Evolutionary conservation across 2,113 vertebrate species (phyloP).

Genomic region (Cyphomyrus discorhynchus): DNA sequence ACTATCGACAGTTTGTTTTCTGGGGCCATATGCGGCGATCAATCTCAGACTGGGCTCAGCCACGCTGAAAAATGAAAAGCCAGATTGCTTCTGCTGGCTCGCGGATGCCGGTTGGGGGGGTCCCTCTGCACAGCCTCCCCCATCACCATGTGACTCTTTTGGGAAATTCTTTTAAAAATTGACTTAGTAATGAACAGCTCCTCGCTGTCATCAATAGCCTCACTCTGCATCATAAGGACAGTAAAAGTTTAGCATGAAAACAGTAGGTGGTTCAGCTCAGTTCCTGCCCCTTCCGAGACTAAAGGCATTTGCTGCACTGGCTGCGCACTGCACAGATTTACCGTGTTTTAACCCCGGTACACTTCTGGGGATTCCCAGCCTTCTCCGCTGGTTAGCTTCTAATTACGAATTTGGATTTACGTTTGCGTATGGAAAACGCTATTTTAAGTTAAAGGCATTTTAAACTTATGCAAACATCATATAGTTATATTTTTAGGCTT

Average conservation of each 20-base stretch:
- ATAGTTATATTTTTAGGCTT: neutral
- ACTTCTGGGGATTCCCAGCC: neutral
- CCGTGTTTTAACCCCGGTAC: neutral
- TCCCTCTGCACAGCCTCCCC: slow-evolving; percentile 80
- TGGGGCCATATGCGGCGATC: slow-evolving; percentile 90
- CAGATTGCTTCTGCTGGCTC: slow-evolving; percentile 81
- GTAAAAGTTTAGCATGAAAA: slow-evolving; percentile 62
- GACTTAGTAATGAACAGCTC: slow-evolving; percentile 90
- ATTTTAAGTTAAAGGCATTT: neutral
- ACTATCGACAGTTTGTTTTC: slow-evolving; percentile 96
- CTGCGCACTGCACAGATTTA: neutral
- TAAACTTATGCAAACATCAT: neutral
- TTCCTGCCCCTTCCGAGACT: neutral
- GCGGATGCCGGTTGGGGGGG: slow-evolving; percentile 74
- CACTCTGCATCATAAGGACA: slow-evolving; percentile 64
- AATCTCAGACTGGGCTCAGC: slow-evolving; percentile 86
- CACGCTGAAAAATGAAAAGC: slow-evolving; percentile 89
- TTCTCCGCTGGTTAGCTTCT: neutral
- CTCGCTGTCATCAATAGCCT: slow-evolving; percentile 71
- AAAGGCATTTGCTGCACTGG: neutral
- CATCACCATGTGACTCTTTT: slow-evolving; percentile 71
- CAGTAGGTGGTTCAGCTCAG: slow-evolving; percentile 10
- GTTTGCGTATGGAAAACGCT: neutral
- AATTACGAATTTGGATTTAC: neutral
- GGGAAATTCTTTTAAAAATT: slow-evolving; percentile 82